phyloP scores from a whole-genome alignment of 2,797 vertebrate genomes.

The Chrosomus eos region DNA sequence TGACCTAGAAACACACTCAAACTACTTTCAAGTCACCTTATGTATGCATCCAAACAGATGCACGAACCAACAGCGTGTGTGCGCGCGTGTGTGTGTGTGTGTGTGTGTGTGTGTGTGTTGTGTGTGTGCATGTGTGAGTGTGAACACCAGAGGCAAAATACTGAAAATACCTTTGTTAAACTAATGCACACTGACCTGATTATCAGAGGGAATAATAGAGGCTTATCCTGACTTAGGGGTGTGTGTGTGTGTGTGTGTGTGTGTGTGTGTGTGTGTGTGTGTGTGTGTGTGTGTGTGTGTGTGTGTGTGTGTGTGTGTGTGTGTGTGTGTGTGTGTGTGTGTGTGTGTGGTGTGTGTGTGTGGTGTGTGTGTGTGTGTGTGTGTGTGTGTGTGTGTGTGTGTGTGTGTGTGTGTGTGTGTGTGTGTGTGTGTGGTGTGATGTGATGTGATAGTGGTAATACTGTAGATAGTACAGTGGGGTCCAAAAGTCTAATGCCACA shows the following conservation, averaged over 20 bases:
- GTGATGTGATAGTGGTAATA: constrained; percentile 29
- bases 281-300: too few species aligned
- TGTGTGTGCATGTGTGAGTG: constrained; percentile 18
- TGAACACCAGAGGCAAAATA: constrained; percentile 20
- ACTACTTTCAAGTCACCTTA: neutral
- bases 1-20: constrained; percentile 26
- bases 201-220: constrained; percentile 38
- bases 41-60: neutral
- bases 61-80: constrained; percentile 31
- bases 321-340: constrained; percentile 23
- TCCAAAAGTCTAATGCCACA: constrained; percentile 5
- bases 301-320: neutral
- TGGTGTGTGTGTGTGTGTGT: constrained; percentile 31
- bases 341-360: constrained; percentile 36
- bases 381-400: constrained; percentile 5
- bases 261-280: neutral
- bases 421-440: neutral
- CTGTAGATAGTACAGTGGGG: neutral
- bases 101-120: constrained; percentile 24
- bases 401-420: neutral
- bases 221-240: constrained; percentile 40
- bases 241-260: neutral
- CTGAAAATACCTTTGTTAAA: constrained; percentile 45
- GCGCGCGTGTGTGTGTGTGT: constrained; percentile 1
- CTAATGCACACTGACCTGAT: constrained; percentile 55